phyloP scores from a whole-genome alignment of 2,797 vertebrate genomes.

The Benthosema pterotum region DNA sequence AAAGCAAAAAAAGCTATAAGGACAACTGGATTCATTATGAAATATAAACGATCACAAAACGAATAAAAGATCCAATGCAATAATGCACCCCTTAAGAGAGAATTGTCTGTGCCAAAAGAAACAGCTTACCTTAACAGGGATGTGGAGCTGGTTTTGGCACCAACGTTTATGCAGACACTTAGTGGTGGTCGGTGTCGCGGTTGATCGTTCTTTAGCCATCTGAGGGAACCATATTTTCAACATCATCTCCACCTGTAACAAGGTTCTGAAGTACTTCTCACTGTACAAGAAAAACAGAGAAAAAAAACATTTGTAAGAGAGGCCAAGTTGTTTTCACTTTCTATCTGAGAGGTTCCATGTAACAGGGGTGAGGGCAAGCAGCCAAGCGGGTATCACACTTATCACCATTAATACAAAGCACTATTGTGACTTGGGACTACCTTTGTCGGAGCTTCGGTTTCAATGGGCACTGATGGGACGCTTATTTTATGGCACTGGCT shows the following conservation, averaged over 20 bases:
- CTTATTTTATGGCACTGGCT: no score
- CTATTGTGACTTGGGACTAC: neutral
- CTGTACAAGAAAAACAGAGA: conserved; percentile 58
- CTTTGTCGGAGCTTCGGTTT: no score
- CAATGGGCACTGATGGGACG: no score
- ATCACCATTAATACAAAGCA: neutral
- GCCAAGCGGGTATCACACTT: conserved; percentile 4
- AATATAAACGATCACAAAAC: neutral
- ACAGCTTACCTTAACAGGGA: conserved; percentile 63
- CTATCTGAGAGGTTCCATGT: no score
- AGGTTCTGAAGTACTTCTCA: conserved; percentile 84
- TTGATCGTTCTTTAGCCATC: conserved; percentile 43
- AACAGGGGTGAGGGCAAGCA: no score
- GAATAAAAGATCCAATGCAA: neutral
- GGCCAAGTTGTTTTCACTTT: no score
- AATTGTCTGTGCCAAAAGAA: neutral
- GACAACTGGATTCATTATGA: no score
- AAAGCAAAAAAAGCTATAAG: conserved; percentile 10
- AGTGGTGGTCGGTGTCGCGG: conserved; percentile 27
- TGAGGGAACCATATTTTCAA: conserved; percentile 90
- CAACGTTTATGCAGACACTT: conserved; percentile 50
- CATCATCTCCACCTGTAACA: conserved; percentile 91
- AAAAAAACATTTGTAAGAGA: neutral
- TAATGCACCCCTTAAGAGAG: neutral
- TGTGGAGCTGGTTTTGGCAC: conserved; percentile 65